A percentile compares a stretch with the other conserved stretches of the same genome.
These are phyloP conservation scores for Arenaria interpres DNA, from an alignment of 2,113 vertebrate genomes.

Conservation along the genomic window DNA sequence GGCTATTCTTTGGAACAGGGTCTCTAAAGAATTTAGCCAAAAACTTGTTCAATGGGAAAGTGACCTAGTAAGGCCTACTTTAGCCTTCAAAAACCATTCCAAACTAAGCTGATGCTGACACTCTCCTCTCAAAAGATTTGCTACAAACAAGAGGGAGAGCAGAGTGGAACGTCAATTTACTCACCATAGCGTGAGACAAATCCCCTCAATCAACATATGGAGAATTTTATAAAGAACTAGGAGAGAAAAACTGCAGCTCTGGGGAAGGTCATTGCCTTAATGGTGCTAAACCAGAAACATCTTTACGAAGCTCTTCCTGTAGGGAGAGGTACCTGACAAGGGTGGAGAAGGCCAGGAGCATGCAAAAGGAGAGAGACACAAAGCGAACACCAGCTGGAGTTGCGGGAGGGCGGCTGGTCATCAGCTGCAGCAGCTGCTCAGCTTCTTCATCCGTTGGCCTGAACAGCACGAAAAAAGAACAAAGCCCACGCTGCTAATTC, in stretches of 20 bases:
- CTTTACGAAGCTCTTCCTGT: not conserved
- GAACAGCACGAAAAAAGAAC: not conserved
- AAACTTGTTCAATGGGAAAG: not conserved
- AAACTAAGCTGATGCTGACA: not conserved
- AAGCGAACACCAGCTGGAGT: slow-evolving; percentile 96
- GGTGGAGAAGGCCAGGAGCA: slow-evolving; percentile 93
- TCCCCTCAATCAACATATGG: rapidly evolving
- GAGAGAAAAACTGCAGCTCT: not conserved
- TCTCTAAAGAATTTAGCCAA: not conserved
- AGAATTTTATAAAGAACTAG: not conserved
- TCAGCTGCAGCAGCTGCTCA: slow-evolving; percentile 93
- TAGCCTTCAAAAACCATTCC: not conserved
- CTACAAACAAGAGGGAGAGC: not conserved
- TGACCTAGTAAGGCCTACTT: not conserved
- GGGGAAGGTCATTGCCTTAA: not conserved
- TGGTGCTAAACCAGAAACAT: rapidly evolving
- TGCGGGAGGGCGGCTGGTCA: slow-evolving; percentile 95
- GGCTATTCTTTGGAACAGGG: not conserved
- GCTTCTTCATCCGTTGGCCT: slow-evolving; percentile 98
- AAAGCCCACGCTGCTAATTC: not conserved
- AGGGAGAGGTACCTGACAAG: slow-evolving; percentile 86
- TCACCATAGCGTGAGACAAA: not conserved
- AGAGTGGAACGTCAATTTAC: not conserved
- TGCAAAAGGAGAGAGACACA: slow-evolving; percentile 95
- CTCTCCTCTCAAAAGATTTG: not conserved